Conservation (phyloP, 2,888 invertebrate genomes). For the Gandaritis pyraliata region DNA sequence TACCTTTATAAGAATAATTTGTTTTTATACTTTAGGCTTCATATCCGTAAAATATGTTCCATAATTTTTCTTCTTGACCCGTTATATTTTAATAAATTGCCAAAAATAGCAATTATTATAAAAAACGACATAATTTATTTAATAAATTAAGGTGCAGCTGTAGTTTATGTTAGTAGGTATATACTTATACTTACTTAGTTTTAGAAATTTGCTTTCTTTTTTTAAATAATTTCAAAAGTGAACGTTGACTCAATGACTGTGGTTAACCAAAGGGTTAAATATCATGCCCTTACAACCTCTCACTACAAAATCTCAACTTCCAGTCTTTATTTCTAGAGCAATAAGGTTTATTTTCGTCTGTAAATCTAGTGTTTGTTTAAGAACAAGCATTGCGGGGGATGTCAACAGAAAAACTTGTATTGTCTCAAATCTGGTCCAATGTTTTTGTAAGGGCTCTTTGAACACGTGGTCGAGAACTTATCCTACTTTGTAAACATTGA, state of each 20-base stretch:
- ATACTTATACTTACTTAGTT: too few species aligned
- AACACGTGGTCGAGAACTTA: constrained; percentile 44
- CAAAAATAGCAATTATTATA: too few species aligned
- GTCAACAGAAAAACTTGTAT: constrained; percentile 44
- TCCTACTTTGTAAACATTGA: constrained; percentile 16
- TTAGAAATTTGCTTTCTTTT: too few species aligned
- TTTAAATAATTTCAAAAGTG: background rate
- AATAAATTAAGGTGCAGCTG: too few species aligned
- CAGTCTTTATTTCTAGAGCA: background rate
- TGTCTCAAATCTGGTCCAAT: constrained; percentile 56
- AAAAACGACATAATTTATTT: too few species aligned
- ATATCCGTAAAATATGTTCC: too few species aligned
- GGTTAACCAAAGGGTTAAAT: background rate
- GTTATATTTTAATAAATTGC: too few species aligned
- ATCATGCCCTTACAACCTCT: background rate
- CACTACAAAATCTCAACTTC: background rate
- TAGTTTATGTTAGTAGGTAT: too few species aligned
- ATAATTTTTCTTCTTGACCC: too few species aligned
- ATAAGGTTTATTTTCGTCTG: constrained; percentile 7
- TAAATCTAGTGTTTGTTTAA: constrained; percentile 46
- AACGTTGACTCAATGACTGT: too few species aligned
- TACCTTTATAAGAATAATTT: too few species aligned
- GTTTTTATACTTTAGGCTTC: too few species aligned
- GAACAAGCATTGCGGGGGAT: constrained; percentile 55
- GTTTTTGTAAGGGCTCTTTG: constrained; percentile 48